phyloP scores from a whole-genome alignment of 2,113 vertebrate genomes.

The Microtus ochrogaster region DNA sequence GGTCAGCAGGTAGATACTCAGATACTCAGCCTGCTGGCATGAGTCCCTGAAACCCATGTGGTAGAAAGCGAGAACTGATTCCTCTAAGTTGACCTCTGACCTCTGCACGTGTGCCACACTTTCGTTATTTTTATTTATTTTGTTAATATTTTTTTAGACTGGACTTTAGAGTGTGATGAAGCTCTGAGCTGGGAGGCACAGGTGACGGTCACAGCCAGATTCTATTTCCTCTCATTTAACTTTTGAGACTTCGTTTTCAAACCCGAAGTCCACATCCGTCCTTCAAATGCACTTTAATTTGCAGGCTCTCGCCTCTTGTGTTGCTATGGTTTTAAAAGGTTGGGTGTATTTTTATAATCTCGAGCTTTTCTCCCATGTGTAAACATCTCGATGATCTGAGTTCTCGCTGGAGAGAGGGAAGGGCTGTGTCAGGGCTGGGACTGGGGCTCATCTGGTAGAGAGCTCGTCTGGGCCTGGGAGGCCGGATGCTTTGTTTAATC shows the following conservation, averaged over 20 bases:
- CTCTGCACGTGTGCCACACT: not conserved
- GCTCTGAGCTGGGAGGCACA: rapidly evolving
- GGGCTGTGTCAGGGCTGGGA: not conserved
- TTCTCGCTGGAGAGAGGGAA: not conserved
- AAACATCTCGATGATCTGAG: not conserved
- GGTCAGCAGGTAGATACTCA: not conserved
- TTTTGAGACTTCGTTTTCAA: not conserved
- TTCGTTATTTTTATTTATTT: not conserved
- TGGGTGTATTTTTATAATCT: slow-evolving; percentile 56
- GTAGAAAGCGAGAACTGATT: too few species aligned
- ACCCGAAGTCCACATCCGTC: not conserved
- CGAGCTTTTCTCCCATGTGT: not conserved
- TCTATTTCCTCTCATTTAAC: not conserved
- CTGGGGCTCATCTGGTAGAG: not conserved
- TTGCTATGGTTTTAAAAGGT: slow-evolving; percentile 72
- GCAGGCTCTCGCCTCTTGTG: slow-evolving; percentile 17
- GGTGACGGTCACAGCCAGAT: not conserved
- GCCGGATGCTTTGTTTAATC: not conserved
- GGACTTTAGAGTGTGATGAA: not conserved
- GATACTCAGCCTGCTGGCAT: not conserved
- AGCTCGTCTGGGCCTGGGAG: too few species aligned
- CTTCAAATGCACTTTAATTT: not conserved
- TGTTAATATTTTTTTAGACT: not conserved
- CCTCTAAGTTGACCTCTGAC: not conserved
- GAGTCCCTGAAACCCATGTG: not conserved